Percentiles rank a stretch among this genome's conserved stretches.
Evolutionary conservation across 2,797 vertebrate genomes (phyloP).

Genomic region (Acipenser ruthenus): DNA sequence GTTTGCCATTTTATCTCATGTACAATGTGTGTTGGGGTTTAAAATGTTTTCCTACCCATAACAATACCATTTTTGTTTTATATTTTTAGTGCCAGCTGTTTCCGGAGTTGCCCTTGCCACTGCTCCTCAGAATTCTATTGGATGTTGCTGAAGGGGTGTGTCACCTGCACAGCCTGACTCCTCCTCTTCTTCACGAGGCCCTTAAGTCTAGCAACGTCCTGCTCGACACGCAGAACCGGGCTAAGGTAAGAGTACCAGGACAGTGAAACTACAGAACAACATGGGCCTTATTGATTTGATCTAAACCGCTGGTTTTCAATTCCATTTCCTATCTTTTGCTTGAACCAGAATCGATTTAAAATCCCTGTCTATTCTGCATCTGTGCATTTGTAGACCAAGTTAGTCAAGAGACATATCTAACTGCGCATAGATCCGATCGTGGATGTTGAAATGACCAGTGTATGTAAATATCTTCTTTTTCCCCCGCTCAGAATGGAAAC

Average conservation of each 20-base stretch:
- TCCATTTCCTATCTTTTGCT: background rate
- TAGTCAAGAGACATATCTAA: background rate
- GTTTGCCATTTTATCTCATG: background rate
- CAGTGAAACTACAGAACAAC: no score
- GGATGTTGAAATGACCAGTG: background rate
- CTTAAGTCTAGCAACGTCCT: constrained; percentile 56
- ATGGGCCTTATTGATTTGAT: no score
- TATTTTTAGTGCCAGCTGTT: constrained; percentile 34
- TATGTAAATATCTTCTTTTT: background rate
- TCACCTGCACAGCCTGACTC: constrained; percentile 38
- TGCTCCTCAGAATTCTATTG: constrained; percentile 40
- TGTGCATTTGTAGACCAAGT: background rate
- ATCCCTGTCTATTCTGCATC: background rate
- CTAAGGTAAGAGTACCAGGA: constrained; percentile 41
- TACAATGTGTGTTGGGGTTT: background rate
- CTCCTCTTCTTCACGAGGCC: constrained; percentile 33
- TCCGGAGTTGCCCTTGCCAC: constrained; percentile 38
- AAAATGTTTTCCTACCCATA: no score
- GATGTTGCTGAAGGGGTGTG: constrained; percentile 51
- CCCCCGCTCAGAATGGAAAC: background rate
- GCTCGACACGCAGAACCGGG: constrained; percentile 44
- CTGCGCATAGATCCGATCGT: background rate
- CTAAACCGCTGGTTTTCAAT: no score
- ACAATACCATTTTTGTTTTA: no score
- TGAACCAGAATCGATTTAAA: background rate